phyloP scores from a whole-genome alignment of 2,888 invertebrate species.

The Charanyca ferruginea region DNA sequence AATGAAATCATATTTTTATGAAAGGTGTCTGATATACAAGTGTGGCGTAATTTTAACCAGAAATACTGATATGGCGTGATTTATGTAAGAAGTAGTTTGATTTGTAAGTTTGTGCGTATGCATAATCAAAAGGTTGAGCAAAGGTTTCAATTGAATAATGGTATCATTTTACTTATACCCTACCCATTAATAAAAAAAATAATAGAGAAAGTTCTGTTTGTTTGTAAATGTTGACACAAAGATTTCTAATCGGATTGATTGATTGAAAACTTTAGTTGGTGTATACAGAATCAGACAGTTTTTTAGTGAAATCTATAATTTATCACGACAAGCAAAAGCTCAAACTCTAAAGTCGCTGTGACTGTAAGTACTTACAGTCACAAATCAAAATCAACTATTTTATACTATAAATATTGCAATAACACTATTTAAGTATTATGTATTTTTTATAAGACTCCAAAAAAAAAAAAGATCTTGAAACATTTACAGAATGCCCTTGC shows the following conservation, averaged over 20 bases:
- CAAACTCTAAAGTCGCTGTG: background rate
- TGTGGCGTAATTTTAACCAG: conserved; percentile 42
- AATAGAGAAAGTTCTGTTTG: conserved; percentile 28
- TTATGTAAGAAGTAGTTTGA: conserved; percentile 37
- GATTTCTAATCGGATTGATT: background rate
- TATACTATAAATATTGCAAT: conserved; percentile 1
- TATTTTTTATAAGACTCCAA: conserved; percentile 1
- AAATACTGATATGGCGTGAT: conserved; percentile 27
- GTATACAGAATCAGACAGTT: background rate
- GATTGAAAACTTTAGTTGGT: conserved; percentile 6
- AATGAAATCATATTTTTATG: conserved; percentile 44
- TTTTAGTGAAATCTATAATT: background rate
- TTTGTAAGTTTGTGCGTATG: conserved; percentile 6
- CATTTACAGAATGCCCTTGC: conserved; percentile 48
- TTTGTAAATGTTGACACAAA: conserved; percentile 2
- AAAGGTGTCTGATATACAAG: conserved; percentile 32
- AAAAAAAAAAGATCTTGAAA: conserved; percentile 51
- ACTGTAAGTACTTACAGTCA: background rate
- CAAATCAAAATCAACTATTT: conserved; percentile 10
- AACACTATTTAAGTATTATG: background rate
- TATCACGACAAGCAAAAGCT: background rate
- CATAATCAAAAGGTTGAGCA: conserved; percentile 5
- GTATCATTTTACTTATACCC: background rate
- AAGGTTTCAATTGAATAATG: conserved; percentile 13
- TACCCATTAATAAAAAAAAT: background rate